A percentile compares a stretch with the other conserved stretches of the same genome.
phyloP scores from a whole-genome alignment of 2,113 vertebrate species.

The Mus pahari region DNA sequence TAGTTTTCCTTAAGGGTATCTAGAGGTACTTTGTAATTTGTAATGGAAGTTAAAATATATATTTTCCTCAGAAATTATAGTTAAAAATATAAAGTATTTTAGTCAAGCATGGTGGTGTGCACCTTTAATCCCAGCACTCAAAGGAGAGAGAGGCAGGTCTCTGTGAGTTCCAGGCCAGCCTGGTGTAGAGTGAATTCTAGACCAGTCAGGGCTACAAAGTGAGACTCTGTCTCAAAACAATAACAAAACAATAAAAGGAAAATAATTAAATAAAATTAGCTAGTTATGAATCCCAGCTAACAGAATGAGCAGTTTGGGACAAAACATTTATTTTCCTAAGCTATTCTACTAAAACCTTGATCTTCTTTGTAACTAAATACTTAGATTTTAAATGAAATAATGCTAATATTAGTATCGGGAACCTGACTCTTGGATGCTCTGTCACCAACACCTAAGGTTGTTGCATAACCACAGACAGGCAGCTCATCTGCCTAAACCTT shows the following conservation, averaged over 20 bases:
- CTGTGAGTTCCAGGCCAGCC: background rate
- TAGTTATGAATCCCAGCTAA: constrained; percentile 14
- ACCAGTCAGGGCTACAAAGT: background rate
- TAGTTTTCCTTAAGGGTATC: constrained; percentile 90
- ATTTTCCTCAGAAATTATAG: constrained; percentile 87
- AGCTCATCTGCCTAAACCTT: background rate
- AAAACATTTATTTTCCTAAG: constrained; percentile 30
- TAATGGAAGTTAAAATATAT: constrained; percentile 87
- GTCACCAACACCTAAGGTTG: background rate
- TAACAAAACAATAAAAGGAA: background rate
- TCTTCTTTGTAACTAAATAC: background rate
- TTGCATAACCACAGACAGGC: background rate
- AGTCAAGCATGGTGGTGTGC: background rate
- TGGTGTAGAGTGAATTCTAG: background rate
- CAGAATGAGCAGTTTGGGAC: background rate
- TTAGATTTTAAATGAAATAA: constrained; percentile 9
- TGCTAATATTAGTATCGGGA: background rate
- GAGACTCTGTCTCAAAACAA: background rate
- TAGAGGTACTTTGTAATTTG: constrained; percentile 89
- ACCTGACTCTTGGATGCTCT: background rate
- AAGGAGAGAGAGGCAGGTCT: background rate
- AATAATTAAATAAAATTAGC: background rate
- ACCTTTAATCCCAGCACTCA: background rate
- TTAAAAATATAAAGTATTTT: background rate
- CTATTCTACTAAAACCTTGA: background rate